Base-by-base conservation (phyloP, 2,888 invertebrate genomes). In the Nomada flava region DNA sequence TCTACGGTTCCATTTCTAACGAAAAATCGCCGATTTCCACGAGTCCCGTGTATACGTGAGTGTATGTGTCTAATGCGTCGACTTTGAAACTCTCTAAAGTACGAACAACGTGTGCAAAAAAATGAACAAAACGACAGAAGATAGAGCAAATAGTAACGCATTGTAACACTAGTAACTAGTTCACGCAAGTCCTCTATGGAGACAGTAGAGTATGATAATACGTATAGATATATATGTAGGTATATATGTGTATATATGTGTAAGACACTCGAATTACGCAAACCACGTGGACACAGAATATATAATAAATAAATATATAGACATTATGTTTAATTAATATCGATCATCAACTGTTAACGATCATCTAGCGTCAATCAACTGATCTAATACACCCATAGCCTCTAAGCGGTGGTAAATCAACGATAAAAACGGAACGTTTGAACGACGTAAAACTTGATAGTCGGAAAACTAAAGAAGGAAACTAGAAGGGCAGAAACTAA, bases 361-460 rank as follows among this genome's bases (percentile, higher is more conserved):
- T 83, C 70, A 83, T 83, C 85, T 87, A 87, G 85, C 82, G 78
- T 83, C 86, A 79, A 84, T 85, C 85, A 89, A 91, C 82, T 89
- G 82, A 78, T 89, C 91, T 92, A 92, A 90, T 79, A 91, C 91
- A 91, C 90, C 89, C 90, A 92, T 86, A 90, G 90, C 86, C 83
- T 89, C 90, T 92, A 92, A 88, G 77, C 79, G 80, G 83, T 80
- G 65, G 65, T 80, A 76, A 81, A 64, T 82, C 73, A 76, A 79
- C 73, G 72, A 59, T 72, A 72, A 69, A 83, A 83, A 81, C 57
- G 60, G 36, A 62, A 70, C 42, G 65, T 13, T 59, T 59, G 71
- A 77, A 79, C 69, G 82, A 70, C 68, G 52, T 29, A 36, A 70
- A 20, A 74, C 67, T 60, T 52, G 60, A 50, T 44, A 72, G 69